Conservation (phyloP, 37 sponge, comb jelly and placozoan genomes). For the Halisarca cf. caerulea region DNA sequence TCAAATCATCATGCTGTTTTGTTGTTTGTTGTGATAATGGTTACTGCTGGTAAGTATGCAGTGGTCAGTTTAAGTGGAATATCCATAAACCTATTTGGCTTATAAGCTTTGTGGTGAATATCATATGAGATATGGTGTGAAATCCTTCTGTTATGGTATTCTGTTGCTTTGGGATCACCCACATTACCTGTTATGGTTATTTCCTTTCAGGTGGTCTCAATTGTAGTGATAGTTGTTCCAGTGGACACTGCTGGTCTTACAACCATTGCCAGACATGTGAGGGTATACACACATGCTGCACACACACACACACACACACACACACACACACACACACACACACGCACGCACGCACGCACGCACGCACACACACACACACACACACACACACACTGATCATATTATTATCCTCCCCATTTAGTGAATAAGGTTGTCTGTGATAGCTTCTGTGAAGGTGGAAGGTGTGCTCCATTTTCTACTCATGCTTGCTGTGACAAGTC, state of each 20-base stretch:
- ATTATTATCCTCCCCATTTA: neutral
- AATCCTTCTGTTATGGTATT: neutral
- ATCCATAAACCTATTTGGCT: no score
- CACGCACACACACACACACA: neutral
- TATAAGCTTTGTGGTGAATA: no score
- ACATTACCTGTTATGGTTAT: neutral
- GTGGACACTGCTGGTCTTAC: neutral
- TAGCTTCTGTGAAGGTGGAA: neutral
- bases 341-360: neutral
- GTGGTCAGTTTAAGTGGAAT: no score
- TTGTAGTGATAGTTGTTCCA: neutral
- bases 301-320: neutral
- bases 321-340: neutral
- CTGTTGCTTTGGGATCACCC: neutral
- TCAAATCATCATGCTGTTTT: no score
- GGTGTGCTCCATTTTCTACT: no score
- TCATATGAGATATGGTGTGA: no score
- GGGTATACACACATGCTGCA: neutral
- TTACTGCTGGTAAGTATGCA: no score
- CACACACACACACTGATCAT: no score
- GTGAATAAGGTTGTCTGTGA: neutral
- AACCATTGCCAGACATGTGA: constrained; percentile 9
- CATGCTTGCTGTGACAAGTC: no score
- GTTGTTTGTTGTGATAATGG: no score
- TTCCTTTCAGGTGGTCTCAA: neutral